Evolutionary conservation across 2,888 invertebrate species (phyloP).

Genomic region (Mythimna pallens): DNA sequence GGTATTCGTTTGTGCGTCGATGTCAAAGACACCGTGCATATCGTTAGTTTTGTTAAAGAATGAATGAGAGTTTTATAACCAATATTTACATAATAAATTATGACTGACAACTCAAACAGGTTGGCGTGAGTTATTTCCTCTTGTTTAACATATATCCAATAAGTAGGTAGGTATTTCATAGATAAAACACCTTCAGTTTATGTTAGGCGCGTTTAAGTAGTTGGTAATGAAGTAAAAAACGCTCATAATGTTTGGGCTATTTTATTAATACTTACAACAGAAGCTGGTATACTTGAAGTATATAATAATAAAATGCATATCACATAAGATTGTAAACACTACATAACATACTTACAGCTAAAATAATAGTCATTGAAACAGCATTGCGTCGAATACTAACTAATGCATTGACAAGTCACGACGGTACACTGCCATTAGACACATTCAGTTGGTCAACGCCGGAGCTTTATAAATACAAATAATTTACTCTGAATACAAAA

Average conservation of each 20-base stretch:
- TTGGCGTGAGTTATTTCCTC: too few relatives aligned
- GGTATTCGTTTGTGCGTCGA: too few relatives aligned
- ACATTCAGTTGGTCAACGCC: constrained; percentile 54
- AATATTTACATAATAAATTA: too few relatives aligned
- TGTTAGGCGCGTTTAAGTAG: neutral
- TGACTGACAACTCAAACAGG: too few relatives aligned
- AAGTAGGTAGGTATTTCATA: too few relatives aligned
- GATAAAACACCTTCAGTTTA: too few relatives aligned
- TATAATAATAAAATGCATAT: constrained; percentile 90
- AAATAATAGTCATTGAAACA: constrained; percentile 86
- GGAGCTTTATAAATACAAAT: constrained; percentile 48
- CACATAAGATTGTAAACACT: constrained; percentile 90
- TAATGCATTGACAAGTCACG: constrained; percentile 69
- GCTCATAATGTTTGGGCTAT: constrained; percentile 71
- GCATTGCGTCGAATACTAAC: constrained; percentile 78
- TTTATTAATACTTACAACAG: constrained; percentile 89
- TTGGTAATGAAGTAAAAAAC: constrained; percentile 1
- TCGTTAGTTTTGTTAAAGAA: too few relatives aligned
- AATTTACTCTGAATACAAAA: constrained; percentile 56
- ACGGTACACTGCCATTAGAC: constrained; percentile 49
- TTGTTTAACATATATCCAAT: too few relatives aligned
- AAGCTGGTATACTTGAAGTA: constrained; percentile 91
- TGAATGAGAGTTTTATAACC: too few relatives aligned
- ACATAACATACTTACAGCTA: constrained; percentile 89
- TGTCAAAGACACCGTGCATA: too few relatives aligned